Conservation (phyloP, 1,140 invertebrate genomes). For the Thalassaphorura encarpata region DNA sequence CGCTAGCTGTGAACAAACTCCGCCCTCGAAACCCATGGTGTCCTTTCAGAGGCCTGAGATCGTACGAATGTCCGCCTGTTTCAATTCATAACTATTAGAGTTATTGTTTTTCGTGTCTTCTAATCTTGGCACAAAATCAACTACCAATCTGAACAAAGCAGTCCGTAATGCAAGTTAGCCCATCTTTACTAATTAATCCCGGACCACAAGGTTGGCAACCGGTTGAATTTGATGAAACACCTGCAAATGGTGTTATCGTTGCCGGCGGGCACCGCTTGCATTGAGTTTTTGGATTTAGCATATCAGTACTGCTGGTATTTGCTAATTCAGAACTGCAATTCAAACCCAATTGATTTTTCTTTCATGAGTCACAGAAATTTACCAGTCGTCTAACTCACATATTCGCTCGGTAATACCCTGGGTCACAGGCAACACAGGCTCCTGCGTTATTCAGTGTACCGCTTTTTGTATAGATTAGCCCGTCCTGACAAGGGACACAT, state of each 20-base stretch:
- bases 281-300: slow-evolving; percentile 11
- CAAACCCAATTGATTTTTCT: neutral
- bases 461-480: slow-evolving; percentile 5
- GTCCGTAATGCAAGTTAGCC: slow-evolving; percentile 38
- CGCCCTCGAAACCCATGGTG: slow-evolving; percentile 40
- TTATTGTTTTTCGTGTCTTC: neutral
- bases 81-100: no score
- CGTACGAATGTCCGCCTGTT: no score
- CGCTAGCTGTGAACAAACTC: slow-evolving; percentile 46
- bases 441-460: neutral
- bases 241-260: slow-evolving; percentile 41
- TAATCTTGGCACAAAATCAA: slow-evolving; percentile 35
- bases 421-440: slow-evolving; percentile 20
- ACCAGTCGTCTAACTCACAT: no score
- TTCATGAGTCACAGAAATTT: neutral
- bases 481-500: slow-evolving; percentile 47
- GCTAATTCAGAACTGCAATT: neutral
- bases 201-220: slow-evolving; percentile 47
- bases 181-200: slow-evolving; percentile 38
- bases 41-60: slow-evolving; percentile 34
- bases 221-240: slow-evolving; percentile 38
- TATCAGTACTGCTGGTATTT: slow-evolving; percentile 22
- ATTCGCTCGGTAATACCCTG: slow-evolving; percentile 15
- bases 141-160: slow-evolving; percentile 35
- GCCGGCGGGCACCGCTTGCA: slow-evolving; percentile 43